These are phyloP conservation scores for Glaucidium brasilianum DNA, from an alignment of 2,113 vertebrate genomes.

Conservation along the genomic window DNA sequence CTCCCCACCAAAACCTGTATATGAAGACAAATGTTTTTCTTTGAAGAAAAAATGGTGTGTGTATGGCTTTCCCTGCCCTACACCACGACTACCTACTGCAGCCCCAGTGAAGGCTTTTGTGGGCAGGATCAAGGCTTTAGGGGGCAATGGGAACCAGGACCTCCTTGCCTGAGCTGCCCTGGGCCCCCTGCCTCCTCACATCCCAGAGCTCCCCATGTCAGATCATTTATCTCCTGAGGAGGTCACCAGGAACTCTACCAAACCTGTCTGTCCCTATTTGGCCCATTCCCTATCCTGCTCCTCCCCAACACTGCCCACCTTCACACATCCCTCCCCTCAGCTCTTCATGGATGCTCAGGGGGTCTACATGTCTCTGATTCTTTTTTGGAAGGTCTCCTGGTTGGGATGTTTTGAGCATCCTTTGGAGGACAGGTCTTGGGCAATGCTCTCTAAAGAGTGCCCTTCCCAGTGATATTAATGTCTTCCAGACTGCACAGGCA, in stretches of 20 bases:
- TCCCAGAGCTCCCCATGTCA: not conserved
- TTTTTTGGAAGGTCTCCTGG: fast-evolving
- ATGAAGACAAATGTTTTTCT: not conserved
- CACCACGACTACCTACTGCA: not conserved
- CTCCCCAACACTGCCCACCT: fast-evolving
- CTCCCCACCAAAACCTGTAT: not conserved
- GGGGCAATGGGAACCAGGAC: not conserved
- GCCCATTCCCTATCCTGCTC: not conserved
- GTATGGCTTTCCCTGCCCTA: not conserved
- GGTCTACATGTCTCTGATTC: not conserved
- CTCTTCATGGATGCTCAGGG: not conserved
- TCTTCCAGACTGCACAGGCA: not conserved
- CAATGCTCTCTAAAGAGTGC: not conserved
- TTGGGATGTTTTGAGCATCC: not conserved
- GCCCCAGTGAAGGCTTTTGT: not conserved
- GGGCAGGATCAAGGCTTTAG: not conserved
- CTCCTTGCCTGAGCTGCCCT: not conserved
- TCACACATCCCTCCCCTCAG: not conserved
- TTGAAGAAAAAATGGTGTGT: no score
- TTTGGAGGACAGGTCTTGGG: not conserved
- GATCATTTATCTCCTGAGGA: not conserved
- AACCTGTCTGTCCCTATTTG: not conserved
- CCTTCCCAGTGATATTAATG: not conserved
- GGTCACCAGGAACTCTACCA: not conserved
- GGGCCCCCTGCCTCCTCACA: not conserved